A percentile compares a stretch with the other conserved stretches of the same genome.
phyloP scores from a whole-genome alignment of 2,888 invertebrate species.

The Apodemia hepburni region DNA sequence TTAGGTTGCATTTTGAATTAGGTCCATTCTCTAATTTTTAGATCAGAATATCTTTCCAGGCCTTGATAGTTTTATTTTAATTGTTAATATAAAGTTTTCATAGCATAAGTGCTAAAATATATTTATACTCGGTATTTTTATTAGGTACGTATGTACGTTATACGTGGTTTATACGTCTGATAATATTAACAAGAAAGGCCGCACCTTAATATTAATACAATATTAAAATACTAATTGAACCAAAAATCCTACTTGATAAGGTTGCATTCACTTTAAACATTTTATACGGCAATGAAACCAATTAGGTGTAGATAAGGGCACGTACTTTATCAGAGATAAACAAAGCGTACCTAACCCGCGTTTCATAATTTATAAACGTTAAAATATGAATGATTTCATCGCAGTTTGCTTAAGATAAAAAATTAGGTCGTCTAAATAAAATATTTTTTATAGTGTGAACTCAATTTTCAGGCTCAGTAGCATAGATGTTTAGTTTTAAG shows the following conservation, averaged over 20 bases:
- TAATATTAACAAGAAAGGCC: constrained; percentile 38
- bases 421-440: constrained; percentile 41
- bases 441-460: constrained; percentile 9
- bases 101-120: too few species aligned
- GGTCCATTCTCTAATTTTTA: too few species aligned
- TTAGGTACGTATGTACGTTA: too few species aligned
- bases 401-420: constrained; percentile 41
- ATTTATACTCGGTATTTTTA: too few species aligned
- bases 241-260: constrained; percentile 35
- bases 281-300: constrained; percentile 43
- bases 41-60: too few species aligned
- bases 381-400: constrained; percentile 54
- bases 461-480: background rate
- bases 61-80: too few species aligned
- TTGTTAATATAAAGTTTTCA: too few species aligned
- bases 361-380: constrained; percentile 43
- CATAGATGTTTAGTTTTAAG: too few species aligned
- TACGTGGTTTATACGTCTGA: background rate
- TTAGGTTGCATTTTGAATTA: background rate
- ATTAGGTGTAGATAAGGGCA: constrained; percentile 66
- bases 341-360: constrained; percentile 35
- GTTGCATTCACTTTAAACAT: constrained; percentile 42
- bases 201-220: constrained; percentile 42
- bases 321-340: constrained; percentile 58
- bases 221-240: constrained; percentile 21